Evolutionary conservation across 64 coral and sea anemone species (phyloP).

Genomic region (Stichodactyla helianthus): DNA sequence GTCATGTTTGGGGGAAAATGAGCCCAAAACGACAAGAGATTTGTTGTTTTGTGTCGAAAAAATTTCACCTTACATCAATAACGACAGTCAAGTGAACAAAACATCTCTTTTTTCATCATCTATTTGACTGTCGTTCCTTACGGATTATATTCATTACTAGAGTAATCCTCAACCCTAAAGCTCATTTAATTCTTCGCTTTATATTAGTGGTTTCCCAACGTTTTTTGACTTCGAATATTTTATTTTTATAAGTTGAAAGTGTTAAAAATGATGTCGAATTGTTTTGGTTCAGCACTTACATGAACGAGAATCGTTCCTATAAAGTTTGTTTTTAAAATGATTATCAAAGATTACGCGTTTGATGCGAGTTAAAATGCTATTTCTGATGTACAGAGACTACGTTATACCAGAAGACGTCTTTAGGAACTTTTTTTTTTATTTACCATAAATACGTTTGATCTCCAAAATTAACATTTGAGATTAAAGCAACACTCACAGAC

Average conservation of each 20-base stretch:
- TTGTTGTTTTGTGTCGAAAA: neutral
- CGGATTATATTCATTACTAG: neutral
- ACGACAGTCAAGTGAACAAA: constrained; percentile 9
- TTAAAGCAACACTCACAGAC: neutral
- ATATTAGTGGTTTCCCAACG: neutral
- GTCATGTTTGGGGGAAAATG: neutral
- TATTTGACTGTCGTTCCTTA: neutral
- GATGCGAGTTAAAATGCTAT: neutral
- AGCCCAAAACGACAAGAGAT: neutral
- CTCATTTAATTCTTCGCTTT: neutral
- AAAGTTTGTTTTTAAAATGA: neutral
- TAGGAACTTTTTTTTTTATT: neutral
- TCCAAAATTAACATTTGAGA: neutral
- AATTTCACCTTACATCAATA: neutral
- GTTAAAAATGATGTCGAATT: neutral
- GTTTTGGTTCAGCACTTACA: neutral
- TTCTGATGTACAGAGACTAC: too few relatives aligned
- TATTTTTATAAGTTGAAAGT: neutral
- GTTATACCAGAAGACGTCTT: too few relatives aligned
- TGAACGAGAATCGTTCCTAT: neutral
- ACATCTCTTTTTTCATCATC: neutral
- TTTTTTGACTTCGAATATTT: neutral
- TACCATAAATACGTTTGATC: neutral
- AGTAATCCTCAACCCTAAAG: neutral
- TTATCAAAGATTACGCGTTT: too few relatives aligned